phyloP scores from a whole-genome alignment of 2,888 invertebrate genomes.

The Mythimna lalbum region DNA sequence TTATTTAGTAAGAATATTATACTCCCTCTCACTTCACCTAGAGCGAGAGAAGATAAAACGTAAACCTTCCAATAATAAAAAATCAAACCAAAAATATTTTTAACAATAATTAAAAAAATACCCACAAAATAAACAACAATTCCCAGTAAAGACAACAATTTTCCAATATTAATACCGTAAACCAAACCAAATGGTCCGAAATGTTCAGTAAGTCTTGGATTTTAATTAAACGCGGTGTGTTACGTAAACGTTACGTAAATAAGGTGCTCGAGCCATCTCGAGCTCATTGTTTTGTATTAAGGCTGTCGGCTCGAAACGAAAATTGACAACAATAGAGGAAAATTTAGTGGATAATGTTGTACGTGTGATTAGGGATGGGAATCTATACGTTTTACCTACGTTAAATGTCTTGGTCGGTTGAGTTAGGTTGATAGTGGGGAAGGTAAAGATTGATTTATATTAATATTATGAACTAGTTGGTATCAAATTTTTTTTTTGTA shows the following conservation, averaged over 20 bases:
- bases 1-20: no score
- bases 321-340: conserved; percentile 55
- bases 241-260: conserved; percentile 63
- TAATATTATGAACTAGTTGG: no score
- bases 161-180: conserved; percentile 52
- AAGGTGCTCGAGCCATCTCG: conserved; percentile 29
- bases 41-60: neutral
- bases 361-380: no score
- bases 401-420: conserved; percentile 1
- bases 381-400: conserved; percentile 6
- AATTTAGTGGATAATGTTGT: conserved; percentile 42
- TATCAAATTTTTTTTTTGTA: no score
- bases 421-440: neutral
- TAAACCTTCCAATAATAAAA: neutral
- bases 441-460: no score
- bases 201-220: conserved; percentile 43
- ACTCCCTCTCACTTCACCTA: no score
- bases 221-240: conserved; percentile 64
- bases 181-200: conserved; percentile 45
- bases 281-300: conserved; percentile 56
- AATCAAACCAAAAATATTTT: neutral
- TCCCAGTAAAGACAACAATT: conserved; percentile 19
- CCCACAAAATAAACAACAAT: neutral
- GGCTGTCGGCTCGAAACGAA: conserved; percentile 45
- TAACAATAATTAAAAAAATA: neutral